Conservation (phyloP, 1,140 invertebrate species). For the Micrasema minimum region DNA sequence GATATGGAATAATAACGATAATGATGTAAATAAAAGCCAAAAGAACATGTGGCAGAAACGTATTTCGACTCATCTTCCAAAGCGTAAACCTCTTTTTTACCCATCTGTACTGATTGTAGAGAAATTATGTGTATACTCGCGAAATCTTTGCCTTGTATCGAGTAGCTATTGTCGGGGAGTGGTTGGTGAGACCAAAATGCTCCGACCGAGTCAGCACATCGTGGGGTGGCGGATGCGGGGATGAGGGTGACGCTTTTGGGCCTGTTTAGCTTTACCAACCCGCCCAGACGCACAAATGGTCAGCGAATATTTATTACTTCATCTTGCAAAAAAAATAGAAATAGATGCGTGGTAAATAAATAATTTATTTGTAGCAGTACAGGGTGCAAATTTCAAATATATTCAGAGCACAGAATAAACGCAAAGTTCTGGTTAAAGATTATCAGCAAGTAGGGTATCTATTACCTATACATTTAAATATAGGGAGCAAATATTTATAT, state of each 20-base stretch:
- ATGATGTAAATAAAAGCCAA: too few relatives aligned
- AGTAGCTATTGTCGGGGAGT: constrained; percentile 47
- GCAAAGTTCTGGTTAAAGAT: too few relatives aligned
- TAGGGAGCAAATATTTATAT: too few relatives aligned
- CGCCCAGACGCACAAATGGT: constrained; percentile 22
- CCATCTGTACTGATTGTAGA: background rate
- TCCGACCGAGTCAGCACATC: constrained; percentile 50
- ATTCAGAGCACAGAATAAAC: too few relatives aligned
- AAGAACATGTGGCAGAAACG: too few relatives aligned
- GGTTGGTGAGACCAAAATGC: constrained; percentile 45
- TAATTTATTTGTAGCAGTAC: background rate
- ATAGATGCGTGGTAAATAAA: background rate
- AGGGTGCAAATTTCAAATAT: too few relatives aligned
- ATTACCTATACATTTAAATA: too few relatives aligned
- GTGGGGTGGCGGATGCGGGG: constrained; percentile 2
- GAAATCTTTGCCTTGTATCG: constrained; percentile 46
- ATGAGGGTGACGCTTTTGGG: constrained; percentile 9
- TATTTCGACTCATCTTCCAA: too few relatives aligned
- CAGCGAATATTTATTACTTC: constrained; percentile 33
- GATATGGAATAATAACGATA: too few relatives aligned
- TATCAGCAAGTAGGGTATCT: too few relatives aligned
- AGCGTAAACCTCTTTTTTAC: background rate
- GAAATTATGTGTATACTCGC: constrained; percentile 10
- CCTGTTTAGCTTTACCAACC: constrained; percentile 35
- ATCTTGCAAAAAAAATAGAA: background rate